Conservation (phyloP, 2,797 vertebrate species). For the Anableps anableps region DNA sequence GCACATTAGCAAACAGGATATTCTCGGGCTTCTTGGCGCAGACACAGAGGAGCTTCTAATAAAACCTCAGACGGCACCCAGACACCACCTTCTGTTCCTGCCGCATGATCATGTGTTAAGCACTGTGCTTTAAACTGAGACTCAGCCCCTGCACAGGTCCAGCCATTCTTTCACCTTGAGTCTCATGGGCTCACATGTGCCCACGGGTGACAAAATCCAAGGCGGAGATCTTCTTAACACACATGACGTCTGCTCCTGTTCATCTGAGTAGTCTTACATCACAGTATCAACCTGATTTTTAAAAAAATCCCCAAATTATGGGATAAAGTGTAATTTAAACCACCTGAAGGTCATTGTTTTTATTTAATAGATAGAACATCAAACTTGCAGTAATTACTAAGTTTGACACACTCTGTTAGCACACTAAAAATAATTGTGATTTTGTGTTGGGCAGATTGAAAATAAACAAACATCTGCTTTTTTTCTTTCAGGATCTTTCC, state of each 20-base stretch:
- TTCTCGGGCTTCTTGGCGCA: constrained; percentile 69
- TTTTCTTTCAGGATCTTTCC: constrained; percentile 20
- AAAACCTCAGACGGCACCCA: constrained; percentile 72
- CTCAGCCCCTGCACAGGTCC: constrained; percentile 37
- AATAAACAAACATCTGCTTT: constrained; percentile 37
- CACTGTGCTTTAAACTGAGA: constrained; percentile 41
- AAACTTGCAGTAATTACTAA: constrained; percentile 14
- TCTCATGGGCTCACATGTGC: constrained; percentile 61
- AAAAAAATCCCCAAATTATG: constrained; percentile 32
- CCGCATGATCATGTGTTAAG: constrained; percentile 58
- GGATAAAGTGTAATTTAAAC: constrained; percentile 7
- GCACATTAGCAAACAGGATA: constrained; percentile 69
- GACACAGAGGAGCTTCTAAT: constrained; percentile 70
- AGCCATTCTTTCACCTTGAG: constrained; percentile 48
- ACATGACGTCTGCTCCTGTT: constrained; percentile 4
- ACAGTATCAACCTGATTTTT: constrained; percentile 2
- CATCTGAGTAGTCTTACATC: constrained; percentile 13
- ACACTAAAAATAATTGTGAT: neutral
- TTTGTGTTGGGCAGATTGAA: constrained; percentile 14
- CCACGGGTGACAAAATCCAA: constrained; percentile 7
- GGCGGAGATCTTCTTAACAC: constrained; percentile 46
- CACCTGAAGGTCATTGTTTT: constrained; percentile 18
- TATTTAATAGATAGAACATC: constrained; percentile 1
- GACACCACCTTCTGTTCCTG: constrained; percentile 76
- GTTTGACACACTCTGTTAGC: constrained; percentile 12